Evolutionary conservation across 2,113 vertebrate genomes (phyloP), one percentile per base, ranked within the genome.

Genomic region (Engraulis encrasicolus): DNA sequence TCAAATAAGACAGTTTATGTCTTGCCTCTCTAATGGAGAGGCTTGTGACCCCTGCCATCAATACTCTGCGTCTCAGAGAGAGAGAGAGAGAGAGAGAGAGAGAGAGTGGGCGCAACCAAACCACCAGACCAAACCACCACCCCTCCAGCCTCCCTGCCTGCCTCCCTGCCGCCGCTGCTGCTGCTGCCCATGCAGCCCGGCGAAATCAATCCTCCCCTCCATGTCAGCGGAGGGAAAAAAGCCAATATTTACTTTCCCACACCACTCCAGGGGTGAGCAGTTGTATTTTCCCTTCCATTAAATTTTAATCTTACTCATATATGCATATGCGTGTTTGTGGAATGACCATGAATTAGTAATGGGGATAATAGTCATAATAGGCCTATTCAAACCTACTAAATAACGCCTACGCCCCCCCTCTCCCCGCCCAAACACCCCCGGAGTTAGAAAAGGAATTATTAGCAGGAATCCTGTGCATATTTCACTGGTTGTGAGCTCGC

Each of bases 21-120:
- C 84, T 54, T 82, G 80, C 20, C 81, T 50, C 71, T 50, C 71
- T 89, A 84, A 90, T 89, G 81, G 85, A 84, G 61, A 87, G 78
- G 85, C 78, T 66, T 82, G 86, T 50, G 84, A 84, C 61, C 86
- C 36, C 79, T 84, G 31, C 66, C 31, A 74, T 74, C 66, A 74
- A 74, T 74, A 74, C 18, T 34, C 27, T 31, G 12, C 17, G 66
- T 74, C n/a, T n/a, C n/a, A n/a, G n/a, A n/a, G n/a, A n/a, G n/a
- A n/a, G n/a, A n/a, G n/a, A n/a, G n/a, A n/a, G n/a, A n/a, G n/a
- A n/a, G n/a, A n/a, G n/a, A n/a, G n/a, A n/a, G n/a, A n/a, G n/a
- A n/a, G n/a, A n/a, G 66, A 74, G 66, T 74, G 31, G 66, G 66
- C 17, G 66, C 31, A 74, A 74, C 31, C 58, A 66, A 66, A n/a